Evolutionary conservation across 2,113 vertebrate genomes (phyloP).

Genomic region (Thryonomys swinderianus): DNA sequence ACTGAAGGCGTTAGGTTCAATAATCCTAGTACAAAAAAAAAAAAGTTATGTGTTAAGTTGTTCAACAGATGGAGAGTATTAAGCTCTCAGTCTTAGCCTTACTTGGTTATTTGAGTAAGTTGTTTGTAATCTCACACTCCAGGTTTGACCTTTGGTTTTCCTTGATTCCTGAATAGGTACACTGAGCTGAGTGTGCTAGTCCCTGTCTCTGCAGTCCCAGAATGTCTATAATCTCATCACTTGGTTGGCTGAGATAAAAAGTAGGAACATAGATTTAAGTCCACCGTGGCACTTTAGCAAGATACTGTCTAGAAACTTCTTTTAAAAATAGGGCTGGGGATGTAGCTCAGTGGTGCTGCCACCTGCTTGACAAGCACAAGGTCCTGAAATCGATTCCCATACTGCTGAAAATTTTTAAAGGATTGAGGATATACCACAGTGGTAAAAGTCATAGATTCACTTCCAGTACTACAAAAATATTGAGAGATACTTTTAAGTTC

Average conservation of each 20-base stretch:
- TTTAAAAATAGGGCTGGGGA: not conserved
- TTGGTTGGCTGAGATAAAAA: not conserved
- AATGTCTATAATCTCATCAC: not conserved
- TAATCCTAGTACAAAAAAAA: not conserved
- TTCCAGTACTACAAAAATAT: not conserved
- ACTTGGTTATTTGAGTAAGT: not conserved
- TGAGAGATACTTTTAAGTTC: not conserved
- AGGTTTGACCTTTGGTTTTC: not conserved
- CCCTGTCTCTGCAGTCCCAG: not conserved
- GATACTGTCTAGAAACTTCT: not conserved
- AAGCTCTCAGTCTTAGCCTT: not conserved
- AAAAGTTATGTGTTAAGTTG: not conserved
- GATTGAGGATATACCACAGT: not conserved
- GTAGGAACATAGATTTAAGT: not conserved
- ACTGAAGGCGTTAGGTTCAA: not conserved
- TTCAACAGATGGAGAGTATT: not conserved
- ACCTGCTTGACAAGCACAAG: too few species aligned
- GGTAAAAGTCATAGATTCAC: not conserved
- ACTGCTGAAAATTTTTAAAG: not conserved
- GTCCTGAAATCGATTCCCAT: too few species aligned
- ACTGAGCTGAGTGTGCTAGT: not conserved
- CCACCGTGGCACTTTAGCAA: not conserved
- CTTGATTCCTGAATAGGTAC: not conserved
- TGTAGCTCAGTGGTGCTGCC: too few species aligned
- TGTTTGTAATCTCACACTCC: not conserved